Evolutionary conservation across 92 coral and sea anemone species (phyloP), one percentile per base, ranked within the genome.

Genomic region (Bergia puertoricense): DNA sequence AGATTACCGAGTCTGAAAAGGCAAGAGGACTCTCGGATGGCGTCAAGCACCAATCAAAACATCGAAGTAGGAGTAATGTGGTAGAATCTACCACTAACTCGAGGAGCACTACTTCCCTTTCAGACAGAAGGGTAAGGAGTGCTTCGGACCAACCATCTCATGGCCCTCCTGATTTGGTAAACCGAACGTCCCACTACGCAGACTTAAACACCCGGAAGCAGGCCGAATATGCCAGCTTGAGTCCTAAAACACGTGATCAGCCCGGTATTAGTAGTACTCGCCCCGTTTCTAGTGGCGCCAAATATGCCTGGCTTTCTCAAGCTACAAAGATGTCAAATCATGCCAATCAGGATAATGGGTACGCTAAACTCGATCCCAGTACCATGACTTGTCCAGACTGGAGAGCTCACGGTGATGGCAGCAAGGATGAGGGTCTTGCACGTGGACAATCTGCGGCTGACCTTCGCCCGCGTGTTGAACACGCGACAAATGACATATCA

Each of bases 141-240:
- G 22, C 80, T 40, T 8, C 50, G 48, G 54, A 6, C 9, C 36
- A 76, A 13, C 80, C 50, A 14, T 16, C 6, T 36, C 80, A 76
- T 18, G 50, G 30, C 30, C 80, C 54, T 1, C 54, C 8, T 1
- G 46, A 42, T 40, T 16, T 16, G 46, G 54, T 1, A 45, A 76
- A 43, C 38, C 51, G 5, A 62, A 20, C 30, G n/a, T 23, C 69
- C 8, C 69, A 76, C 22, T 76, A 76, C 80, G 46, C 51, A 16
- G 80, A 76, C 23, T 8, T 76, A 2, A 76, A 76, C 8, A 20
- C 80, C 8, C 80, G 80, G 46, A 41, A 76, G 7, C 48, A n/a
- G 7, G 30, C 80, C 9, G 50, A 76, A 18, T 76, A 76, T 76
- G 80, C 80, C 54, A 18, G 80, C 80, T 18, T 76, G 80, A 76